Evolutionary conservation across 1,140 invertebrate genomes (phyloP).

Genomic region (Cotesia vestalis): DNA sequence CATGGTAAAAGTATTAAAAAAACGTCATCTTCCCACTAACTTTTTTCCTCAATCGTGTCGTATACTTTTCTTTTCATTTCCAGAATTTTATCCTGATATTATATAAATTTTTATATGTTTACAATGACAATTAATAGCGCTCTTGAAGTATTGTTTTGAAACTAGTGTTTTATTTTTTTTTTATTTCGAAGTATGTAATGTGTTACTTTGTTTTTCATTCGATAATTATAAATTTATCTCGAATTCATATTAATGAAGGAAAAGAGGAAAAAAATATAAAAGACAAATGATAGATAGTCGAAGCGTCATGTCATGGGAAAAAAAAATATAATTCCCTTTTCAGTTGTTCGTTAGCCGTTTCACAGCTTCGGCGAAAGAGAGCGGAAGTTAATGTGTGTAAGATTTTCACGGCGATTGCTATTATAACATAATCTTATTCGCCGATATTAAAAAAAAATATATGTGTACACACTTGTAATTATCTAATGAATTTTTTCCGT

Average conservation of each 20-base stretch:
- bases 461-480: background rate
- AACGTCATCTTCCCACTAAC: too few species aligned
- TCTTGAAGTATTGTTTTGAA: too few species aligned
- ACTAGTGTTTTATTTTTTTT: too few species aligned
- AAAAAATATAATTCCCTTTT: conserved; percentile 14
- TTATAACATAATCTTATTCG: conserved; percentile 14
- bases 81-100: too few species aligned
- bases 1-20: too few species aligned
- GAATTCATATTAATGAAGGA: background rate
- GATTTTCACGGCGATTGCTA: conserved; percentile 34
- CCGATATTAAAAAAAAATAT: background rate
- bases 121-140: too few species aligned
- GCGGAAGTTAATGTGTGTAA: conserved; percentile 35
- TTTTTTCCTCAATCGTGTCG: too few species aligned
- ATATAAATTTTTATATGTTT: too few species aligned
- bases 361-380: conserved; percentile 28
- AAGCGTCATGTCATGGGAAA: conserved; percentile 18
- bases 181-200: too few species aligned
- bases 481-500: background rate
- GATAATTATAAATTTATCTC: too few species aligned
- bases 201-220: too few species aligned
- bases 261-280: background rate
- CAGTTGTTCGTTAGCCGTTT: conserved; percentile 3
- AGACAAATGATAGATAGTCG: background rate
- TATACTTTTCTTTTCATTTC: too few species aligned